These are phyloP conservation scores for Seriola rivoliana DNA, from an alignment of 2,113 vertebrate genomes.

Conservation along the genomic window DNA sequence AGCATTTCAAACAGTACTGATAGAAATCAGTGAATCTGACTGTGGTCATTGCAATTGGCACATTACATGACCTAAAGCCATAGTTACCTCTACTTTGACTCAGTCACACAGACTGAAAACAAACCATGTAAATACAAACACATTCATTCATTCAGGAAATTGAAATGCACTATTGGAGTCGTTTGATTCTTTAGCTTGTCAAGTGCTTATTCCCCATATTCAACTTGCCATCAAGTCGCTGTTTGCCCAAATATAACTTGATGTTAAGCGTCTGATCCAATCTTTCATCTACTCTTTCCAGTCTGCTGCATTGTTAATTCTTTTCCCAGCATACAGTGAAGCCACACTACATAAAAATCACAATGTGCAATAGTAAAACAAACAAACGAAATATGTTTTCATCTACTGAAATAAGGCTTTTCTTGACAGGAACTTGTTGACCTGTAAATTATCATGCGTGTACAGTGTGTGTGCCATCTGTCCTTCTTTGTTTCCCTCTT, in stretches of 20 bases:
- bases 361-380: not conserved
- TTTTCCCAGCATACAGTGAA: not conserved
- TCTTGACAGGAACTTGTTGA: constrained; percentile 18
- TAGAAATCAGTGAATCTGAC: constrained; percentile 5
- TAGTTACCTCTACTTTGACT: not conserved
- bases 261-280: constrained; percentile 2
- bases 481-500: constrained; percentile 56
- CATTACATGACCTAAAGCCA: not conserved
- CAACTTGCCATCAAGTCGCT: not conserved
- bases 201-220: not conserved
- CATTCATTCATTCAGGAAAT: not conserved
- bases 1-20: constrained; percentile 15
- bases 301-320: not conserved
- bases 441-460: constrained; percentile 9
- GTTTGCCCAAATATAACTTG: constrained; percentile 12
- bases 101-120: not conserved
- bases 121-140: not conserved
- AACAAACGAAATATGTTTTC: not conserved
- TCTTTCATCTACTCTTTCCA: not conserved
- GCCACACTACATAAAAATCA: not conserved
- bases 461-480: constrained; percentile 13
- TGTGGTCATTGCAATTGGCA: constrained; percentile 28
- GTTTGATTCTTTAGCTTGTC: constrained; percentile 1
- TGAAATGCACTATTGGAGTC: not conserved
- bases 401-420: not conserved